Evolutionary conservation across 37 sponge, comb jelly and placozoan species (phyloP), one percentile per base, ranked within the genome.

Genomic region (Beroe forskalii): DNA sequence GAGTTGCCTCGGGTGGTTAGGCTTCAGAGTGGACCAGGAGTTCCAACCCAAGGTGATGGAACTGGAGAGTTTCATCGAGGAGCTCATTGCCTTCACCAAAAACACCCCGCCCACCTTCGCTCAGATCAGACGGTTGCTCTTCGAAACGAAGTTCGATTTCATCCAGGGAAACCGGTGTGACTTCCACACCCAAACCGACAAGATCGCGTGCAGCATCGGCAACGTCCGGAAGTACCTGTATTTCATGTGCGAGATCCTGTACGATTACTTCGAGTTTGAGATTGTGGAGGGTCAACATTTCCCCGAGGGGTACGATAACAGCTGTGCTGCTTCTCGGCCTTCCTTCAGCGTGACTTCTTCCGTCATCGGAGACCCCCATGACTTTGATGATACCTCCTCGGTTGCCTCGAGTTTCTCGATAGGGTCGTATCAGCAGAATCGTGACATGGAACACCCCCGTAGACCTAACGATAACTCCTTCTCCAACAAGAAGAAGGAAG

Each of bases 111-210:
- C 72, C 1, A 69, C 72, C 4, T 69, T 69, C 32, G 86, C 86
- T 25, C 86, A 80, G 22, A 41, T 80, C 86, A 80, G 86, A n/a
- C 24, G 86, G 42, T 48, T 80, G n/a, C 86, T 80, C 44, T 80
- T 44, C 30, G 86, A 80, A 27, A 80, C 86, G 27, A 80, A 44
- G 86, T 80, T 44, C 31, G 86, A 80, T 80, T 80, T 80, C 27
- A 48, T 44, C 28, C 44, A 27, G 23, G 86, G 86, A 25, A 44
- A 44, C 55, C 1, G 86, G 86, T 80, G 86, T 43, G 86, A 80
- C 4, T 80, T 80, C 40, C 86, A 80, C 22, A 33, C 48, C 20
- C 55, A 41, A 22, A 80, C 86, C 2, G 48, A 80, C 55, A 80
- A 80, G 55, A 43, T 80, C 22, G 55, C 55, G n/a, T 80, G 86